Evolutionary conservation across 2,797 vertebrate species (phyloP), one percentile per base, ranked within the genome.

Genomic region (Aeoliscus strigatus): DNA sequence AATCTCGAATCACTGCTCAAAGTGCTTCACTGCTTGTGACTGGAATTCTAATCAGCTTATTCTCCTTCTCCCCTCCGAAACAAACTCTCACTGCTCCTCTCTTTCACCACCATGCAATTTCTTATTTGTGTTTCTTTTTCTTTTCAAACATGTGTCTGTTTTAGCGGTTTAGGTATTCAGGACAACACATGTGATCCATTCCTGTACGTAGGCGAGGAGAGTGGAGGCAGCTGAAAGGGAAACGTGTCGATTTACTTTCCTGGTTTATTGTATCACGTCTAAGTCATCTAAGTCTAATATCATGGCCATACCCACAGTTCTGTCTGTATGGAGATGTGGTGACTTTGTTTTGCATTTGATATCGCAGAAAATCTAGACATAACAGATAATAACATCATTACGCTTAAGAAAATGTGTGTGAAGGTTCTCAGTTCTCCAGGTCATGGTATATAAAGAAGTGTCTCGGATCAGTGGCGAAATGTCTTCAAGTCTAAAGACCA

Each of bases 11-110:
- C 80, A 81, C 75, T 65, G 77, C 79, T 61, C 73, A 75, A 73
- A 74, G 60, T 61, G 79, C 70, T 65, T 57, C 21, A 51, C 73
- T 60, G 23, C 68, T 74, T 85, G 86, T 82, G 82, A 87, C 87
- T 88, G 86, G 79, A 88, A 87, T 86, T 84, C 79, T 81, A 86
- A 89, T 90, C 80, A 87, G 76, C 71, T 54, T 48, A 57, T 72
- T 80, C 80, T 75, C 60, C 49, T 58, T 52, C 53, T 39, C 51
- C 37, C 36, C 44, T 57, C 16, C 34, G 49, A 48, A 69, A 56
- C 39, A 14, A 53, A 51, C 43, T 45, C 32, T 55, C 27, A 10
- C 25, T 28, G 9, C 49, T 51, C 35, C 30, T 24, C n/a, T 43
- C 36, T 51, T 63, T 53, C 18, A 24, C 21, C 14, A 3, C 35